Percentiles rank a stretch among this genome's conserved stretches.
phyloP scores from a whole-genome alignment of 2,797 vertebrate species.

The Danio albolineatus region DNA sequence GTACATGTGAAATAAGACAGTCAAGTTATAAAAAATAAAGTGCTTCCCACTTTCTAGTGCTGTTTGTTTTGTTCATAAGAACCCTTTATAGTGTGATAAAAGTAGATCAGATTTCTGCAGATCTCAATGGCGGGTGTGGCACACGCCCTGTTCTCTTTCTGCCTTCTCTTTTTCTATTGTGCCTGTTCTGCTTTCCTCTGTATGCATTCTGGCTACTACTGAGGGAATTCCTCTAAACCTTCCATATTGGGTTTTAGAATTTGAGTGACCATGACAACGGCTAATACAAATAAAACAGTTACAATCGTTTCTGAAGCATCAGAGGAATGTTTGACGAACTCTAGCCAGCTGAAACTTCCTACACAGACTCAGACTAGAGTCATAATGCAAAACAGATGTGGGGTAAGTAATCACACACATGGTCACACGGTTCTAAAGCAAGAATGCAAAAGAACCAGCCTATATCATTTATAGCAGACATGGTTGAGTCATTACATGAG shows the following conservation, averaged over 20 bases:
- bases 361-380: slow-evolving; percentile 59
- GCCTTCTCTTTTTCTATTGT: slow-evolving; percentile 42
- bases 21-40: too few species aligned
- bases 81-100: neutral
- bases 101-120: slow-evolving; percentile 67
- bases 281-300: slow-evolving; percentile 40
- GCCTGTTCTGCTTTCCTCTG: slow-evolving; percentile 43
- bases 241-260: slow-evolving; percentile 47
- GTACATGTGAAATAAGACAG: too few species aligned
- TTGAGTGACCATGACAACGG: slow-evolving; percentile 24
- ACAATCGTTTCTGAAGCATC: slow-evolving; percentile 43
- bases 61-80: neutral
- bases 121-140: slow-evolving; percentile 78
- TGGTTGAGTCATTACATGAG: slow-evolving; percentile 18
- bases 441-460: slow-evolving; percentile 40
- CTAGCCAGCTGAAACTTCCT: slow-evolving; percentile 56
- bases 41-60: too few species aligned
- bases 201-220: slow-evolving; percentile 42
- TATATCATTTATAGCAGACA: slow-evolving; percentile 24
- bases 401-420: slow-evolving; percentile 35
- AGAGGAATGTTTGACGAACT: slow-evolving; percentile 57
- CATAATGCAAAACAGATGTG: slow-evolving; percentile 82
- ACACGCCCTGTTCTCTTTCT: slow-evolving; percentile 49
- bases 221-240: slow-evolving; percentile 67
- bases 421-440: slow-evolving; percentile 27